phyloP scores from a whole-genome alignment of 2,113 vertebrate genomes.

The Sander lucioperca region DNA sequence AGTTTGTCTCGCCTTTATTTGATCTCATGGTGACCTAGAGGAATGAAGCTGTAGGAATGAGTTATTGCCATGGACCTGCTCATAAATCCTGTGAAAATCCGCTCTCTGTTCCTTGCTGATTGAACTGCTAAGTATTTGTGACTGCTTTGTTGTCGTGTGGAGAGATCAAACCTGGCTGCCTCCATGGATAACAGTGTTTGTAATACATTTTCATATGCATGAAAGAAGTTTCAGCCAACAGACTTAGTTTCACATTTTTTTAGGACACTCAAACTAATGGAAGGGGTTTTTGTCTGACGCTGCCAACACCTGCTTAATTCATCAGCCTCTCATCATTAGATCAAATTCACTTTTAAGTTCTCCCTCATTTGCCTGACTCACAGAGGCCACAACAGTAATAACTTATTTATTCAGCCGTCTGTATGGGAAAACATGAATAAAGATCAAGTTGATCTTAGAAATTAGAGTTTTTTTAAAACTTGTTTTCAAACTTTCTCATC shows the following conservation, averaged over 20 bases:
- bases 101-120: background rate
- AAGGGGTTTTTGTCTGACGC: constrained; percentile 12
- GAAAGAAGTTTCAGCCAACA: constrained; percentile 6
- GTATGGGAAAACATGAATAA: constrained; percentile 38
- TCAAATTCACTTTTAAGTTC: constrained; percentile 31
- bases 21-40: constrained; percentile 25
- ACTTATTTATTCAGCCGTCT: constrained; percentile 41
- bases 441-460: constrained; percentile 40
- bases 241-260: background rate
- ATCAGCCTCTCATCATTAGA: constrained; percentile 16
- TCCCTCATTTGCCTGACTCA: constrained; percentile 19
- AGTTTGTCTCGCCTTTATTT: constrained; percentile 48
- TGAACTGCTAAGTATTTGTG: background rate
- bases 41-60: constrained; percentile 40
- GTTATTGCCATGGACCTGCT: constrained; percentile 23
- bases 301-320: constrained; percentile 37
- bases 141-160: constrained; percentile 9
- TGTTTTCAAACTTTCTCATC: constrained; percentile 20
- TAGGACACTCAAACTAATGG: background rate
- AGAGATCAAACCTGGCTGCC: background rate
- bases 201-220: constrained; percentile 17
- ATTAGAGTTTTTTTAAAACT: constrained; percentile 15
- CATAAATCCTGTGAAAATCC: constrained; percentile 11
- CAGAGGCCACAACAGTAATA: constrained; percentile 27
- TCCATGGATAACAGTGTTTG: background rate